Percentiles rank a stretch among this genome's conserved stretches.
These are phyloP conservation scores for Clarias magur DNA, from an alignment of 2,113 vertebrate genomes.

Conservation along the genomic window DNA sequence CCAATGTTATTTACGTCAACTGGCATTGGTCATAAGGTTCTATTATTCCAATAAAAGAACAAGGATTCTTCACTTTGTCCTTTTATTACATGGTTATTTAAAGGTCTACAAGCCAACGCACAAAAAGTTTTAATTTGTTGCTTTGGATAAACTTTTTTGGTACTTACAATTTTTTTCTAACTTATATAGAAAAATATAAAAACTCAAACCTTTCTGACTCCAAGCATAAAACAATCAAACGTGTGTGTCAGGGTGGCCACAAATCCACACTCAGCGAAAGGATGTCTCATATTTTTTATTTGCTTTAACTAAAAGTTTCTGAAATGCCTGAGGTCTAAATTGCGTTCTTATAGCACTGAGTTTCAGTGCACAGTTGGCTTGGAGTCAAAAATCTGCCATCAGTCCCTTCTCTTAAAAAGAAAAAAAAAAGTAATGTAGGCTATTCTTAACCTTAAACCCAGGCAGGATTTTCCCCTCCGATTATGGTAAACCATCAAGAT, in stretches of 20 bases:
- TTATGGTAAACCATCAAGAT: conserved; percentile 30
- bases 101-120: neutral
- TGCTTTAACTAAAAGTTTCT: neutral
- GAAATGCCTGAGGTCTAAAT: neutral
- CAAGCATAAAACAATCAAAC: neutral
- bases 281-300: neutral
- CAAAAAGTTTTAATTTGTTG: neutral
- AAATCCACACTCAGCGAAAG: neutral
- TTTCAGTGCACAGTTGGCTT: neutral
- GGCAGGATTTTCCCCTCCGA: conserved; percentile 27
- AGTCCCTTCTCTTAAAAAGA: conserved; percentile 8
- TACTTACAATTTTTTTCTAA: neutral
- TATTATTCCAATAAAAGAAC: neutral
- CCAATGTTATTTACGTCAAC: no score
- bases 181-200: neutral
- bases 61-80: neutral
- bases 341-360: neutral
- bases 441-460: conserved; percentile 25
- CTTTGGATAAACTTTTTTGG: neutral
- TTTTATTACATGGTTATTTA: neutral
- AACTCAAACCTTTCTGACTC: neutral
- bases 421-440: neutral
- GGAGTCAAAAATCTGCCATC: conserved; percentile 25
- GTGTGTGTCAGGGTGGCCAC: neutral
- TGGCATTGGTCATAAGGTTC: no score